These are phyloP conservation scores for Pipistrellus pipistrellus DNA, from an alignment of 2,797 vertebrate species.

Conservation along the genomic window DNA sequence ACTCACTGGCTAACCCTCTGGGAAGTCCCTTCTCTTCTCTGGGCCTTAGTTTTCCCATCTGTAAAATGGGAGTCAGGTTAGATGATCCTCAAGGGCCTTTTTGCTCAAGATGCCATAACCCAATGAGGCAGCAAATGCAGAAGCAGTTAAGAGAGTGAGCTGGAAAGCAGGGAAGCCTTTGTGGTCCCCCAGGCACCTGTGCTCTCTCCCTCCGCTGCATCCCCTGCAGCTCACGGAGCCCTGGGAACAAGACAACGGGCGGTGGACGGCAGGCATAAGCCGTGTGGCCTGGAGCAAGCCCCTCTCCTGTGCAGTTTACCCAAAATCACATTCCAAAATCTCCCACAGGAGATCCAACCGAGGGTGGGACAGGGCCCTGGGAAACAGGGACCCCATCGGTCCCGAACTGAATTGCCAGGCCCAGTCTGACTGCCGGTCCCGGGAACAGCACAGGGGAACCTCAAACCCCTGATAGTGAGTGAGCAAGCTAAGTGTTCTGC, in stretches of 20 bases:
- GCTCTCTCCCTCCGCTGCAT: neutral
- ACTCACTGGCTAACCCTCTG: neutral
- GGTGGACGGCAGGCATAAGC: neutral
- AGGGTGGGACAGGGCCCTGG: neutral
- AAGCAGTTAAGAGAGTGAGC: neutral
- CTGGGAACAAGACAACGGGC: neutral
- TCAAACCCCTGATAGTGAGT: neutral
- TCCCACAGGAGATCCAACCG: neutral
- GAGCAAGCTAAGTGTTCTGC: neutral
- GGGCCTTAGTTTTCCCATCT: slow-evolving; percentile 40
- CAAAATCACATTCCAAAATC: neutral
- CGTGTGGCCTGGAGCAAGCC: neutral
- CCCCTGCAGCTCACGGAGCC: neutral
- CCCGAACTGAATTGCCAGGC: neutral
- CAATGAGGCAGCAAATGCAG: neutral
- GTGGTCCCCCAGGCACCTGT: fast-evolving
- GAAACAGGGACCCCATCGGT: neutral
- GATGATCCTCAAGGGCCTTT: neutral
- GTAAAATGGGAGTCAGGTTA: slow-evolving; percentile 31
- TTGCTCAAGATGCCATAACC: neutral
- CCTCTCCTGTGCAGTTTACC: neutral
- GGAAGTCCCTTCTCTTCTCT: neutral
- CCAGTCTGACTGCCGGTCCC: neutral
- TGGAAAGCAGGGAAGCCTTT: neutral
- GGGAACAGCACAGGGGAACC: neutral